Percentiles rank a stretch among this genome's conserved stretches.
phyloP scores from a whole-genome alignment of 1,140 invertebrate genomes.

The Cyclina sinensis region DNA sequence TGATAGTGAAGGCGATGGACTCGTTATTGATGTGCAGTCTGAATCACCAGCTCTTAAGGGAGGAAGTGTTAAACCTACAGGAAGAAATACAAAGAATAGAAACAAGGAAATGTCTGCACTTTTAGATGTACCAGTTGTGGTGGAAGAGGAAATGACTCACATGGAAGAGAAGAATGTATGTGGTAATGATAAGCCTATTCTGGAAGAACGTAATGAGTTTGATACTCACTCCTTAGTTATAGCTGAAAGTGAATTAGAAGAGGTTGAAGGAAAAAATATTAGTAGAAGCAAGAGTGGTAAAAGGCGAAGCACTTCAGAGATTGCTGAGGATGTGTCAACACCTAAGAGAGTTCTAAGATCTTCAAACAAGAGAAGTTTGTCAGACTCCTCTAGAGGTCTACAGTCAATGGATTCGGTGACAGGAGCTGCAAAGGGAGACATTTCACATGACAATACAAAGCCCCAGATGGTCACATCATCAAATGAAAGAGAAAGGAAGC shows the following conservation, averaged over 20 bases:
- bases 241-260: not conserved
- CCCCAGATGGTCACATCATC: too few species aligned
- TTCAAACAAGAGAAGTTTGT: not conserved
- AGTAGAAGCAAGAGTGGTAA: not conserved
- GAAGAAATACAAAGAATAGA: too few species aligned
- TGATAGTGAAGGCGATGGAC: constrained; percentile 49
- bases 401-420: not conserved
- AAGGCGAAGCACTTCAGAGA: not conserved
- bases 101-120: too few species aligned
- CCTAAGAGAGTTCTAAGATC: constrained; percentile 33
- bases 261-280: not conserved
- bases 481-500: not conserved
- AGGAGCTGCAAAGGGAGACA: not conserved
- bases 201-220: not conserved
- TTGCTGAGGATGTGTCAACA: not conserved
- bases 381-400: not conserved
- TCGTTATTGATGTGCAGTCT: constrained; percentile 50
- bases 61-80: too few species aligned
- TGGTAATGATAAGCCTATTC: not conserved
- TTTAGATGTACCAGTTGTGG: too few species aligned
- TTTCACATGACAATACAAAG: not conserved
- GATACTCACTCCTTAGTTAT: not conserved
- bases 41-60: not conserved
- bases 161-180: too few species aligned
- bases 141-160: too few species aligned